Base-by-base conservation (phyloP, 2,797 vertebrate species). In the Danio jaintianensis region DNA sequence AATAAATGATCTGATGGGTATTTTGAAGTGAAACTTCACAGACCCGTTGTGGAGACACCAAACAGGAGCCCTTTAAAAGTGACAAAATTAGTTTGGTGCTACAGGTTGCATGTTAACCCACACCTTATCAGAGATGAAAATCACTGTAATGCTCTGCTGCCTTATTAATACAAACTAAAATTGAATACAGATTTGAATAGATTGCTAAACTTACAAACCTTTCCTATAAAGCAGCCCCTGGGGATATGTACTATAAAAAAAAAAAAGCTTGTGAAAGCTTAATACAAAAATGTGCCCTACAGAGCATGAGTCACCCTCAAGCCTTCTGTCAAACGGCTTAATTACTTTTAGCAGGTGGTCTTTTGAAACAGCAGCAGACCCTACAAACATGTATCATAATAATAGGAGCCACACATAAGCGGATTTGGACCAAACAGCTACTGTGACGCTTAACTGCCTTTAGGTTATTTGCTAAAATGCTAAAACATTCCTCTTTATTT, bases 261-360 rank as follows among this genome's bases (percentile, higher is more conserved):
- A n/a, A 80, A 50, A 29, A 29, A 29, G 56, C 63, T 71, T 43
- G 48, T n/a, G 58, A 77, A 59, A 68, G 74, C 75, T 78, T 83
- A 22, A 38, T 52, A 63, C 9, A 53, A 80, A 75, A 80, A 83
- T 42, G 36, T 22, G 9, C 69, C 50, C 80, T 50, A 52, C 74
- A 48, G 38, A 61, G 38, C 62, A 53, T 43, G 72, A 82, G 75
- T 85, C 68, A 64, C 67, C n/a, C 59, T n/a, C 59, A 77, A 59
- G 70, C 70, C 75, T 75, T 79, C 78, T 78, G 79, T 84, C 78
- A 82, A 67, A 77, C 22, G 3, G 56, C 80, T 81, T 78, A 81
- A 86, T 67, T 43, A 45, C 66, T 70, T 81, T 67, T 75, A 86
- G 83, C 85, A 88, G 80, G 81, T 86, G 85, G 55, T 64, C 72